Evolutionary conservation across 2,797 vertebrate species (phyloP).

Genomic region (Psittacula echo): DNA sequence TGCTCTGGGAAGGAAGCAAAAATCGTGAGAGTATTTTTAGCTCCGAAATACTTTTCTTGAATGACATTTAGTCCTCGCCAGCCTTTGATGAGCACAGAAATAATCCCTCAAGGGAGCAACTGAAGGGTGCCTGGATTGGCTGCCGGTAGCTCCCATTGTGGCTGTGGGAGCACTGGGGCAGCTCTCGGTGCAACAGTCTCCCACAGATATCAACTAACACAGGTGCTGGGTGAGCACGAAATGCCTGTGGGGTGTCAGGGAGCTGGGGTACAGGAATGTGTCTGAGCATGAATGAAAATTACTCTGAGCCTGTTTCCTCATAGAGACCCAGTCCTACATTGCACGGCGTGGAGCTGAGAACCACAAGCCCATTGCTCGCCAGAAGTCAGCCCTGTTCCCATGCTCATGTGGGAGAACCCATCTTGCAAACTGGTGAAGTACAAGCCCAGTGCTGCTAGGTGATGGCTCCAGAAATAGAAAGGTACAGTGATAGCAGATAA

Average conservation of each 20-base stretch:
- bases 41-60: conserved; percentile 4
- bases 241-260: fast-evolving
- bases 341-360: fast-evolving
- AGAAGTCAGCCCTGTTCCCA: not conserved
- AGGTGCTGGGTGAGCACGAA: fast-evolving
- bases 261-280: not conserved
- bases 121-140: not conserved
- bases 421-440: not conserved
- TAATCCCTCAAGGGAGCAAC: not conserved
- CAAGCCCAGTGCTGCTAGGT: not conserved
- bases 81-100: not conserved
- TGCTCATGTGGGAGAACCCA: not conserved
- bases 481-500: not conserved
- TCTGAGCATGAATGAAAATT: not conserved
- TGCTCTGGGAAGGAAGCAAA: not conserved
- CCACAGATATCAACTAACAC: not conserved
- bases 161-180: not conserved
- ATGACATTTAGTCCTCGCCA: not conserved
- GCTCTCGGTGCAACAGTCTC: not conserved
- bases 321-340: fast-evolving
- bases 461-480: not conserved
- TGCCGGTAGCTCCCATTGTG: fast-evolving
- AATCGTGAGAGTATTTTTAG: not conserved
- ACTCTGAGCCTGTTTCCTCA: not conserved
- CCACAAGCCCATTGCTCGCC: fast-evolving